Evolutionary conservation across 2,113 vertebrate species (phyloP).

Genomic region (Sphyrna mokarran): DNA sequence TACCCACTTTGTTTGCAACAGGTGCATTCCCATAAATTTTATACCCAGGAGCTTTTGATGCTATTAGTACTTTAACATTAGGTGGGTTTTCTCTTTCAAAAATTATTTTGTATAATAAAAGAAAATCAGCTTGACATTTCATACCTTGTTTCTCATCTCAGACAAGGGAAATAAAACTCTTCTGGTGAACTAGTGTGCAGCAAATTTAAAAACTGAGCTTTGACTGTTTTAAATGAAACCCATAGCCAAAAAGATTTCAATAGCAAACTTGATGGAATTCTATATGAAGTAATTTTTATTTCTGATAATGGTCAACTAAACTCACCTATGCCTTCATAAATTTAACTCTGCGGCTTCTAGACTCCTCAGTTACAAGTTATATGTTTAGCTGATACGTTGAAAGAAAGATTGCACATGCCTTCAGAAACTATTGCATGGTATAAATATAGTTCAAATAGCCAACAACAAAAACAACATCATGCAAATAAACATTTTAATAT

Average conservation of each 20-base stretch:
- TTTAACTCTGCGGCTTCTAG: neutral
- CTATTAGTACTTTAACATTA: neutral
- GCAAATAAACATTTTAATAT: neutral
- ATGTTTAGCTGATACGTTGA: neutral
- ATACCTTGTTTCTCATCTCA: neutral
- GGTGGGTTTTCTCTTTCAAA: neutral
- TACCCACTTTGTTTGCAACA: neutral
- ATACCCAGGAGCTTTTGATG: neutral
- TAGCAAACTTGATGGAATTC: neutral
- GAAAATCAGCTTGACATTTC: neutral
- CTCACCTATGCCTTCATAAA: neutral
- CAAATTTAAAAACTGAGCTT: neutral
- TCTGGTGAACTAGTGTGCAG: neutral
- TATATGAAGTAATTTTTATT: neutral
- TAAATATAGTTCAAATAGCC: neutral
- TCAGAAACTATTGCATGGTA: neutral
- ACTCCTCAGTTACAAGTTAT: neutral
- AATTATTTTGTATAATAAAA: neutral
- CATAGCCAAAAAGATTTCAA: neutral
- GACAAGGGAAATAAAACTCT: neutral
- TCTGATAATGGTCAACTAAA: neutral
- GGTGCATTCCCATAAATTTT: neutral
- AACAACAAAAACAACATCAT: neutral
- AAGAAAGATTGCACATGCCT: neutral
- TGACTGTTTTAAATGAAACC: neutral